Evolutionary conservation across 2,888 invertebrate species (phyloP).

Genomic region (Athripsodes cinereus): DNA sequence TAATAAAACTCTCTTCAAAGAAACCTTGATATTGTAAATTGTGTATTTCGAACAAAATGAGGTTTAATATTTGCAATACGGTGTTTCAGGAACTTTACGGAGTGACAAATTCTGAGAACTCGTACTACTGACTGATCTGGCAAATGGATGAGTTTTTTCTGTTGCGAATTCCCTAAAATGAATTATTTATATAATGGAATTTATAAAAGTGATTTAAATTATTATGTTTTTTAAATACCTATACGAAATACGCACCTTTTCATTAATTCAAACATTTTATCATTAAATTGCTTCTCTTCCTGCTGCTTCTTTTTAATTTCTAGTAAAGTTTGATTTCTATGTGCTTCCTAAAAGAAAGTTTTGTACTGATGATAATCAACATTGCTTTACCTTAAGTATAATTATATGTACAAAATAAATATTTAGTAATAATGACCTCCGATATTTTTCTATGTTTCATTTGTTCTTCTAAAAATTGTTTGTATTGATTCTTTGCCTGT

Average conservation of each 20-base stretch:
- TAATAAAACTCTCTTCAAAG: too few species aligned
- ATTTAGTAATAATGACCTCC: slow-evolving; percentile 16
- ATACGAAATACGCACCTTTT: slow-evolving; percentile 12
- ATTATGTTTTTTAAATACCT: too few species aligned
- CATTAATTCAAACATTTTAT: slow-evolving; percentile 21
- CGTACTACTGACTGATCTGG: slow-evolving; percentile 7
- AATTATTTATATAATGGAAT: too few species aligned
- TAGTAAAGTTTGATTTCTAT: slow-evolving; percentile 5
- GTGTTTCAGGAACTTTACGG: slow-evolving; percentile 9
- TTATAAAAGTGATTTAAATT: too few species aligned
- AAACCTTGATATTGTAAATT: too few species aligned
- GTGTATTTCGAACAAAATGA: too few species aligned
- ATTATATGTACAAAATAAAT: too few species aligned
- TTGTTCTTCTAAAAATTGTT: slow-evolving; percentile 21
- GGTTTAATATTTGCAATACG: slow-evolving; percentile 13
- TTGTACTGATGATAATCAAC: not conserved
- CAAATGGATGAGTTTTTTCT: slow-evolving; percentile 20
- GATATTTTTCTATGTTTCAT: slow-evolving; percentile 12
- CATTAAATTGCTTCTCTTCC: slow-evolving; percentile 16
- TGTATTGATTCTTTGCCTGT: slow-evolving; percentile 18
- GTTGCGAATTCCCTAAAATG: slow-evolving; percentile 19
- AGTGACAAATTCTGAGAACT: slow-evolving; percentile 1
- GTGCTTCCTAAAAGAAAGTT: slow-evolving; percentile 11
- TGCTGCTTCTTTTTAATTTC: slow-evolving; percentile 12
- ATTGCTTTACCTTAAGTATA: too few species aligned